A percentile compares a stretch with the other conserved stretches of the same genome.
Conservation (phyloP, 2,888 invertebrate species). For the Scaptomyza tumidula region DNA sequence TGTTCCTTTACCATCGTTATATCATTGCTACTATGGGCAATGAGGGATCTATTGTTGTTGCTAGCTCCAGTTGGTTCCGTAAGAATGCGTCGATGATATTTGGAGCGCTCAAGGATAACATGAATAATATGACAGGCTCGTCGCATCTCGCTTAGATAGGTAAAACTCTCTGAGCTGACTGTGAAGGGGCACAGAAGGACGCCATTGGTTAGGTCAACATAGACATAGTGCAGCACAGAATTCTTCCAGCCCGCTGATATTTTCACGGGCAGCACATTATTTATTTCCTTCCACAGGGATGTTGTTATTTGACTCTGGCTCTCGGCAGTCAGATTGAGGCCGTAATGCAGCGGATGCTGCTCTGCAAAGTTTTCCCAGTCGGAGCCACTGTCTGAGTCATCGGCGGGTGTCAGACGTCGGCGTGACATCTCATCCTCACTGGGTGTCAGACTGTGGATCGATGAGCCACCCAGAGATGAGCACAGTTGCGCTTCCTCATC, state of each 20-base stretch:
- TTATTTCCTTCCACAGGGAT: conserved; percentile 89
- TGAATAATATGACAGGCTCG: conserved; percentile 90
- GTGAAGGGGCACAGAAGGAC: conserved; percentile 74
- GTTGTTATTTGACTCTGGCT: conserved; percentile 88
- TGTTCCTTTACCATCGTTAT: conserved; percentile 93
- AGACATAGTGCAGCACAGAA: conserved; percentile 76
- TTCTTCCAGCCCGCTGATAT: conserved; percentile 82
- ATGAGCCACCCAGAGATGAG: conserved; percentile 81
- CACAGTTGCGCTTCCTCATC: conserved; percentile 78
- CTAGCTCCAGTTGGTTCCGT: conserved; percentile 28
- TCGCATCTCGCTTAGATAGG: conserved; percentile 90
- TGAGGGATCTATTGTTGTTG: conserved; percentile 10
- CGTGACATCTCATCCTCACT: conserved; percentile 81
- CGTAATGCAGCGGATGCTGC: conserved; percentile 76
- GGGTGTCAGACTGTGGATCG: conserved; percentile 81
- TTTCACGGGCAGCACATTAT: conserved; percentile 82
- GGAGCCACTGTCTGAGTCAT: conserved; percentile 87
- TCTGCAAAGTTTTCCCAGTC: conserved; percentile 88
- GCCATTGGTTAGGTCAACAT: conserved; percentile 77
- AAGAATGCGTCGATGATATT: conserved; percentile 47
- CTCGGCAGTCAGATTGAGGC: conserved; percentile 67
- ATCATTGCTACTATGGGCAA: conserved; percentile 82
- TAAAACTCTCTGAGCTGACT: conserved; percentile 83
- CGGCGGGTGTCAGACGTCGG: conserved; percentile 66
- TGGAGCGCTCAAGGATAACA: conserved; percentile 86